Percentiles rank a stretch among this genome's conserved stretches.
Evolutionary conservation across 2,888 invertebrate genomes (phyloP).

Genomic region (Isoperla grammatica): DNA sequence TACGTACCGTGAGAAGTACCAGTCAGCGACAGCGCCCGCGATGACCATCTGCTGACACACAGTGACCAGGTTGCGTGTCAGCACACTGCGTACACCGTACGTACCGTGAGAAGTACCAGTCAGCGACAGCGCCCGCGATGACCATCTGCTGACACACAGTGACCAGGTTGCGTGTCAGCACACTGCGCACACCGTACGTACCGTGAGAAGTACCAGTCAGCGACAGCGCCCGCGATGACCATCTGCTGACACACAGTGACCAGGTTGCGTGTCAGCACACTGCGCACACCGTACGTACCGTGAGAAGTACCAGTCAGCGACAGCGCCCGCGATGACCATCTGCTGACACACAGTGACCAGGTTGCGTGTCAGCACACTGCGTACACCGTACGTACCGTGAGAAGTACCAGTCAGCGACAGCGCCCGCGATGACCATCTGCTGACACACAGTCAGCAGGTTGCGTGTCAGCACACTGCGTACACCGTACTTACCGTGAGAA

Average conservation of each 20-base stretch:
- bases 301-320: slow-evolving; percentile 94
- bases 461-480: not conserved
- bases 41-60: slow-evolving; percentile 95
- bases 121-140: slow-evolving; percentile 86
- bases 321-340: slow-evolving; percentile 88
- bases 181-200: too few relatives aligned
- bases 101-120: slow-evolving; percentile 85
- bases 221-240: slow-evolving; percentile 88
- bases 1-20: slow-evolving; percentile 78
- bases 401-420: too few relatives aligned
- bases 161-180: too few relatives aligned
- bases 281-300: too few relatives aligned
- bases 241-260: slow-evolving; percentile 94
- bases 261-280: slow-evolving; percentile 91
- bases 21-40: slow-evolving; percentile 86
- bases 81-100: slow-evolving; percentile 27
- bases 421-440: too few relatives aligned
- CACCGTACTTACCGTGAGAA: slow-evolving; percentile 59
- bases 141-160: slow-evolving; percentile 96
- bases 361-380: too few relatives aligned
- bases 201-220: slow-evolving; percentile 95
- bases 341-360: slow-evolving; percentile 71
- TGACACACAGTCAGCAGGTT: not conserved
- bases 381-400: too few relatives aligned
- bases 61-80: too few relatives aligned